A percentile compares a stretch with the other conserved stretches of the same genome.
Conservation (phyloP, 2,113 vertebrate species). For the Collichthys lucidus region DNA sequence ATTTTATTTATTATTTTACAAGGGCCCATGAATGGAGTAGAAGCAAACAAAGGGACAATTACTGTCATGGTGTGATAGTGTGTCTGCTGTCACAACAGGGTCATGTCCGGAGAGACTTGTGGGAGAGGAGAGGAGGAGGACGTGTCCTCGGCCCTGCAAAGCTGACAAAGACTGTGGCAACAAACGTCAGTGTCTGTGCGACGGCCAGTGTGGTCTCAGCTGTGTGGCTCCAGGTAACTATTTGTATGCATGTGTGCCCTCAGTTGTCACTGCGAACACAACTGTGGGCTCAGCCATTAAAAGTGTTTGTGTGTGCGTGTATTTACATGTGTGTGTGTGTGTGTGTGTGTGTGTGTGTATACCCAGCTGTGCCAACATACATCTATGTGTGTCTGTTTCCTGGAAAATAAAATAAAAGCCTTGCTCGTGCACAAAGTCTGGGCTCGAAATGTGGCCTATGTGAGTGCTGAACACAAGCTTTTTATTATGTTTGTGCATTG, state of each 20-base stretch:
- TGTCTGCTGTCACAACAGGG: constrained; percentile 66
- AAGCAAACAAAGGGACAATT: constrained; percentile 54
- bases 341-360: neutral
- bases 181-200: constrained; percentile 85
- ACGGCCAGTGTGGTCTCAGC: constrained; percentile 88
- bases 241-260: constrained; percentile 54
- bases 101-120: constrained; percentile 81
- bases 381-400: constrained; percentile 34
- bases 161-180: constrained; percentile 80
- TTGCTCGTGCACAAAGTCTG: constrained; percentile 34
- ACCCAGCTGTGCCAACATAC: constrained; percentile 58
- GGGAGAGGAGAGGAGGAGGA: constrained; percentile 76
- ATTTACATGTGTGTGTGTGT: constrained; percentile 30
- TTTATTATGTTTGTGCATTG: constrained; percentile 42
- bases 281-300: constrained; percentile 46
- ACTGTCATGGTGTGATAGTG: constrained; percentile 33
- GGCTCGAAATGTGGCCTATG: neutral
- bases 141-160: constrained; percentile 82
- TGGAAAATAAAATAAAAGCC: constrained; percentile 46
- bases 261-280: constrained; percentile 39
- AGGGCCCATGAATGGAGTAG: constrained; percentile 26
- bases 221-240: constrained; percentile 85
- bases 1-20: constrained; percentile 34
- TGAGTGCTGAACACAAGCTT: constrained; percentile 39
- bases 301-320: constrained; percentile 34